Conservation (phyloP, 2,888 invertebrate genomes). For the Agrotis clavis region DNA sequence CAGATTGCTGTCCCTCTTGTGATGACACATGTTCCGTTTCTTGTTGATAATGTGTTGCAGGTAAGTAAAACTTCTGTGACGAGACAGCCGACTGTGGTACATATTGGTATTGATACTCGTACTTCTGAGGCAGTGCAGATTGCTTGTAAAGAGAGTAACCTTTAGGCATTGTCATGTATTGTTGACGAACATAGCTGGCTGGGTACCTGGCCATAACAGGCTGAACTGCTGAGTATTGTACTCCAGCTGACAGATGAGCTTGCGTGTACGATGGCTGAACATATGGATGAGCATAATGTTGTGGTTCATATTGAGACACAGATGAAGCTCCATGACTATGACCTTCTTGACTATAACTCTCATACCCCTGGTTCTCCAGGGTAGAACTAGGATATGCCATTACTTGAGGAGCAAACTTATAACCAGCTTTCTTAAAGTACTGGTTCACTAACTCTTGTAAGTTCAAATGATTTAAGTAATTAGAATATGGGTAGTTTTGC, state of each 20-base stretch:
- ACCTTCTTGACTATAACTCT: slow-evolving; percentile 47
- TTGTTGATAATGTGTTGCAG: slow-evolving; percentile 77
- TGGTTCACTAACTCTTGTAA: slow-evolving; percentile 90
- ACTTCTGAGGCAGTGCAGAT: slow-evolving; percentile 78
- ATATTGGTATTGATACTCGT: slow-evolving; percentile 83
- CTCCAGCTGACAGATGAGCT: slow-evolving; percentile 82
- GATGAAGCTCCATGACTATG: slow-evolving; percentile 58
- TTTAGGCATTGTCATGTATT: slow-evolving; percentile 75
- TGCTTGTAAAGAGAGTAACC: slow-evolving; percentile 79
- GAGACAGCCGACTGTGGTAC: slow-evolving; percentile 74
- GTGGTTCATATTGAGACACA: slow-evolving; percentile 73
- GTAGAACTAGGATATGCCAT: slow-evolving; percentile 78
- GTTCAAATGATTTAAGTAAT: slow-evolving; percentile 90
- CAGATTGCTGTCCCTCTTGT: slow-evolving; percentile 64
- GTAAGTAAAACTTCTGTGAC: slow-evolving; percentile 76
- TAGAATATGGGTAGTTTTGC: slow-evolving; percentile 89
- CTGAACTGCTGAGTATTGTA: slow-evolving; percentile 87
- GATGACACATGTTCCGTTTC: slow-evolving; percentile 68
- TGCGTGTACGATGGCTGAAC: slow-evolving; percentile 85
- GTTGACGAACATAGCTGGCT: slow-evolving; percentile 76
- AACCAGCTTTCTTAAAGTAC: slow-evolving; percentile 88
- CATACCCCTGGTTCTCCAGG: slow-evolving; percentile 63
- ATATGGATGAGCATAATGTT: slow-evolving; percentile 84
- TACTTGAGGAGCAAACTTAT: slow-evolving; percentile 82
- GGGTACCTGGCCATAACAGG: slow-evolving; percentile 89